Evolutionary conservation across 2,888 invertebrate species (phyloP).

Genomic region (Pammene fasciana): DNA sequence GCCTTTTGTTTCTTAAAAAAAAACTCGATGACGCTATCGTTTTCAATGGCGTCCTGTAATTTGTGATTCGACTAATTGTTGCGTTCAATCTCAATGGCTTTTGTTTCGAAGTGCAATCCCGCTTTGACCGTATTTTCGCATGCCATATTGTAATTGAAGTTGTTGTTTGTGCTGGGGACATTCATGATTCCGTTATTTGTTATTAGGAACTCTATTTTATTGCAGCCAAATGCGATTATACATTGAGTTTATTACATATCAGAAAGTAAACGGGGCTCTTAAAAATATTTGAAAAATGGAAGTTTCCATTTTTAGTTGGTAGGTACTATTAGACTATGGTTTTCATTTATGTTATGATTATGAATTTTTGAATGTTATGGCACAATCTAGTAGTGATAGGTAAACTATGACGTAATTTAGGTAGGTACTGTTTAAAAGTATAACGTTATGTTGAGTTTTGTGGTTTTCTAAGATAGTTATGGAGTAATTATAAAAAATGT

Average conservation of each 20-base stretch:
- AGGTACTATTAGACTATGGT: slow-evolving; percentile 25
- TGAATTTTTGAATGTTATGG: slow-evolving; percentile 11
- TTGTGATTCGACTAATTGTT: slow-evolving; percentile 79
- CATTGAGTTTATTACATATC: slow-evolving; percentile 23
- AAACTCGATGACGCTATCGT: slow-evolving; percentile 74
- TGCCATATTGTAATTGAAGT: slow-evolving; percentile 75
- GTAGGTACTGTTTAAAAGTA: no score
- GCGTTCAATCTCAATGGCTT: slow-evolving; percentile 61
- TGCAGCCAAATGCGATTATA: slow-evolving; percentile 21
- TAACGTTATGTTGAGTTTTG: no score
- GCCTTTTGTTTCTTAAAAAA: slow-evolving; percentile 68
- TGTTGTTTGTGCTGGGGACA: slow-evolving; percentile 50
- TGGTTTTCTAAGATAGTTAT: no score
- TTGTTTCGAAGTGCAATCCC: slow-evolving; percentile 69
- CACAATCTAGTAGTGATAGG: not conserved
- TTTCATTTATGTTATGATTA: slow-evolving; percentile 31
- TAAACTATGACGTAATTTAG: not conserved
- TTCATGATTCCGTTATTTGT: slow-evolving; percentile 12
- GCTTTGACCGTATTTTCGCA: slow-evolving; percentile 77
- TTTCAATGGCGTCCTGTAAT: slow-evolving; percentile 75
- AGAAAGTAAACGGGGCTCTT: slow-evolving; percentile 31
- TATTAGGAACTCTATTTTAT: slow-evolving; percentile 30
- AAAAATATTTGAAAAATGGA: slow-evolving; percentile 34
- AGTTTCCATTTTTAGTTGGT: slow-evolving; percentile 34
- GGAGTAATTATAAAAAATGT: no score